A percentile compares a stretch with the other conserved stretches of the same genome.
Conservation (phyloP, 2,888 invertebrate species). For the Drosophila flavopinicola region DNA sequence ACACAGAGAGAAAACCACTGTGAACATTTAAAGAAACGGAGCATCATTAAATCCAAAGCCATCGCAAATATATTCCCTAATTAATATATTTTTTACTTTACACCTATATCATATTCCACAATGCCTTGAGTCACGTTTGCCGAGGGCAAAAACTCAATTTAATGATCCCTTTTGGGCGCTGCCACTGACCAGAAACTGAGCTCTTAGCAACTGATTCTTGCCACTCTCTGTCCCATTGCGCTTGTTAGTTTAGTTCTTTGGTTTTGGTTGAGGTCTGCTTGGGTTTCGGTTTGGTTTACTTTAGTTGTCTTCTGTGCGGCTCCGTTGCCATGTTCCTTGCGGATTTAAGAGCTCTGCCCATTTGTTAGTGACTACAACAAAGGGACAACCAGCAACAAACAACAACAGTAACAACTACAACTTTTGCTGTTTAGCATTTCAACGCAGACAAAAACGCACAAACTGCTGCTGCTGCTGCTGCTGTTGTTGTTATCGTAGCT, state of each 20-base stretch:
- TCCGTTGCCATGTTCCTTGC: constrained; percentile 42
- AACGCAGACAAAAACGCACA: constrained; percentile 53
- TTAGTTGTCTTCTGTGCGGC: constrained; percentile 22
- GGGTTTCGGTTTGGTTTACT: constrained; percentile 14
- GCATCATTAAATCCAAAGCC: too few relatives aligned
- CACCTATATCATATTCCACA: too few relatives aligned
- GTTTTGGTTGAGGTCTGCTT: constrained; percentile 41
- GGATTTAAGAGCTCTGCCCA: constrained; percentile 44
- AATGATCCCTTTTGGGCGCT: not conserved
- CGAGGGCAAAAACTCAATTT: not conserved
- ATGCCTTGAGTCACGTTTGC: not conserved
- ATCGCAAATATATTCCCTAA: too few relatives aligned
- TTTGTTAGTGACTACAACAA: constrained; percentile 47
- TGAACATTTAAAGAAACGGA: too few relatives aligned
- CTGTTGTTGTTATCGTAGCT: constrained; percentile 22
- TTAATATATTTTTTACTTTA: too few relatives aligned
- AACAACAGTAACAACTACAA: constrained; percentile 34
- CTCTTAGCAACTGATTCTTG: constrained; percentile 20
- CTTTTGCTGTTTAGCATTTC: constrained; percentile 74
- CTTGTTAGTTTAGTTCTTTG: constrained; percentile 59
- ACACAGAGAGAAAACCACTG: too few relatives aligned
- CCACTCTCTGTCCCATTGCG: constrained; percentile 36
- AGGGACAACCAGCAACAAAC: constrained; percentile 1
- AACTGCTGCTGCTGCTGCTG: constrained; percentile 13
- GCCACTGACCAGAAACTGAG: constrained; percentile 35